phyloP scores from a whole-genome alignment of 2,888 invertebrate genomes.

The Frankliniella fusca region DNA sequence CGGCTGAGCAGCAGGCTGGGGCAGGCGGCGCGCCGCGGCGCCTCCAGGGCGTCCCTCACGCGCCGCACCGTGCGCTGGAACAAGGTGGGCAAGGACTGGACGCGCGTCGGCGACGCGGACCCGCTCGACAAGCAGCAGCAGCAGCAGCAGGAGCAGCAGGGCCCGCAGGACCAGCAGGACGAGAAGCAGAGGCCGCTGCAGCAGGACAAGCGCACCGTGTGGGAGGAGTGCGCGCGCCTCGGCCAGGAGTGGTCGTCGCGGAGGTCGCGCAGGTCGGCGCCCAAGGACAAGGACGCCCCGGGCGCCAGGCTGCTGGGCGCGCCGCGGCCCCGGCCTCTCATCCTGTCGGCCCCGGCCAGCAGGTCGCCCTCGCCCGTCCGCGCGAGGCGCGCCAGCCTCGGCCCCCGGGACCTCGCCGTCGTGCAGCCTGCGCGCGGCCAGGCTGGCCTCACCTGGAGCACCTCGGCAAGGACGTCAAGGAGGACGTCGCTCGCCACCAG shows the following conservation, averaged over 20 bases:
- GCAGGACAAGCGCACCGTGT: conserved; percentile 9
- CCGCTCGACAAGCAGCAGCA: background rate
- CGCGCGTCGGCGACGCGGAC: conserved; percentile 4
- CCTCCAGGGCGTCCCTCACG: background rate
- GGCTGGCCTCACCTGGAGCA: background rate
- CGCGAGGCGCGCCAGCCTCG: conserved; percentile 4
- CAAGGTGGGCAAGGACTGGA: conserved; percentile 23
- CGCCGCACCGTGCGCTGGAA: conserved; percentile 10
- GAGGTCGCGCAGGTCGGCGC: background rate
- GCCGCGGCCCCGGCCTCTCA: background rate
- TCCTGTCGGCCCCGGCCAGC: background rate
- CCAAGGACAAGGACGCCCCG: conserved; percentile 6
- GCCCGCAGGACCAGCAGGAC: background rate
- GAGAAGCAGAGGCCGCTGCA: background rate
- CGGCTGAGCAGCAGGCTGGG: conserved; percentile 4
- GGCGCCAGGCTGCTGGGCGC: background rate
- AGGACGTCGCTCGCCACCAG: background rate
- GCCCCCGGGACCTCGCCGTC: conserved; percentile 3
- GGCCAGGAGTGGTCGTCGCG: conserved; percentile 17
- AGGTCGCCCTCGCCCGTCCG: background rate
- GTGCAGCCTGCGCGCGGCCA: background rate
- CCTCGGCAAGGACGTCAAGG: background rate
- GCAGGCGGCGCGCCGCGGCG: conserved; percentile 11
- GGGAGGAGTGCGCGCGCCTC: conserved; percentile 14
- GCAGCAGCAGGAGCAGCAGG: background rate